Evolutionary conservation across 1,140 invertebrate species (phyloP), one percentile per base, ranked within the genome.

Genomic region (Philotrypesis tridentata): DNA sequence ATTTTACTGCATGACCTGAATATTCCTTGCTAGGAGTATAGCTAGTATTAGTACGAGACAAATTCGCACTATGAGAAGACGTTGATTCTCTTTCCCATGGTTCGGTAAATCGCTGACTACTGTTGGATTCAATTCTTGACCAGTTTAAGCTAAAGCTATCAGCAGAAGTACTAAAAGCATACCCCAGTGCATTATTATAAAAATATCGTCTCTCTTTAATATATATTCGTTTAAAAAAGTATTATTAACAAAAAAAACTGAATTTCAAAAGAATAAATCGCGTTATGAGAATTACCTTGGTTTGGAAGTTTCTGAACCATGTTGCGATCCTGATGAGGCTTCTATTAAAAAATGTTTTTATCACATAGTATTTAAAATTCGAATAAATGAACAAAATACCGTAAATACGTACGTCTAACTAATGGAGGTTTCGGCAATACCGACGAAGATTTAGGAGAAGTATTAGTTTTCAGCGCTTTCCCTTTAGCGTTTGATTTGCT

Each of bases 81-180:
- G 83, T 40, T 25, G 74, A 79, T 67, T 83, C 40, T 83, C 83
- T 86, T 83, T 89, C 87, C 89, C 87, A 89, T 48, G 87, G 85
- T 7, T 89, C 84, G 76, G 87, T 90, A 88, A 90, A 84, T 84
- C 88, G 85, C 84, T 87, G 88, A 87, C 87, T n/a, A n/a, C n/a
- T 90, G 87, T 91, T 89, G 86, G 89, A 88, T 31, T 89, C 87
- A 80, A 90, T 87, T 82, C 87, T 85, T 14, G 87, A 83, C 89
- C 86, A 91, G 83, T 85, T 90, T 73, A 84, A 84, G 71, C 88
- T 89, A 87, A 90, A 84, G 80, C 86, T 87, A 76, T 86, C 80
- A 71, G 83, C 87, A 83, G 87, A 88, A 68, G 86, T 86, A 87
- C 90, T 90, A 88, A 60, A 89, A 91, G 85, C 87, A 90, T 61